phyloP scores from a whole-genome alignment of 1,140 invertebrate species.

The Heliconius hewitsoni region DNA sequence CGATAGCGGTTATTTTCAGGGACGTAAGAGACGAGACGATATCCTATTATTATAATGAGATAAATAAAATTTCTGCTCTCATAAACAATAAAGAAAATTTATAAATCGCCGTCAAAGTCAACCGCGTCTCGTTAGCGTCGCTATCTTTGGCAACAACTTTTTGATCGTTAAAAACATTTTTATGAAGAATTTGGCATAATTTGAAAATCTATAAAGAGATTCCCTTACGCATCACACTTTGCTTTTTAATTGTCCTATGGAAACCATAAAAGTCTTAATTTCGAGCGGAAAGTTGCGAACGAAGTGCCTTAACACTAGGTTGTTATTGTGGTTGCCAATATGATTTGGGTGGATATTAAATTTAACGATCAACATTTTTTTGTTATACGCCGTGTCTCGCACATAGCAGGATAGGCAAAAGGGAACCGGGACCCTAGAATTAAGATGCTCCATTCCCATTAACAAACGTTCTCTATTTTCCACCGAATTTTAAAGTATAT shows the following conservation, averaged over 20 bases:
- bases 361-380: no score
- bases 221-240: neutral
- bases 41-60: slow-evolving; percentile 17
- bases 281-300: no score
- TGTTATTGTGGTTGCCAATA: no score
- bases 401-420: no score
- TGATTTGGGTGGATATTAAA: no score
- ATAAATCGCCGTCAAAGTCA: slow-evolving; percentile 52
- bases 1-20: neutral
- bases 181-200: slow-evolving; percentile 9
- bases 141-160: slow-evolving; percentile 54
- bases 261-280: no score
- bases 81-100: slow-evolving; percentile 48
- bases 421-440: no score
- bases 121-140: slow-evolving; percentile 55
- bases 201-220: slow-evolving; percentile 5
- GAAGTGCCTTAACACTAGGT: no score
- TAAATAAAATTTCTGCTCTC: slow-evolving; percentile 23
- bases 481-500: no score
- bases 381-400: no score
- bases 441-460: no score
- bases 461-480: no score
- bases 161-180: slow-evolving; percentile 55
- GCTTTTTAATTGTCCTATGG: neutral
- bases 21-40: neutral